phyloP scores from a whole-genome alignment of 2,797 vertebrate species.

The Muscicapa striata region DNA sequence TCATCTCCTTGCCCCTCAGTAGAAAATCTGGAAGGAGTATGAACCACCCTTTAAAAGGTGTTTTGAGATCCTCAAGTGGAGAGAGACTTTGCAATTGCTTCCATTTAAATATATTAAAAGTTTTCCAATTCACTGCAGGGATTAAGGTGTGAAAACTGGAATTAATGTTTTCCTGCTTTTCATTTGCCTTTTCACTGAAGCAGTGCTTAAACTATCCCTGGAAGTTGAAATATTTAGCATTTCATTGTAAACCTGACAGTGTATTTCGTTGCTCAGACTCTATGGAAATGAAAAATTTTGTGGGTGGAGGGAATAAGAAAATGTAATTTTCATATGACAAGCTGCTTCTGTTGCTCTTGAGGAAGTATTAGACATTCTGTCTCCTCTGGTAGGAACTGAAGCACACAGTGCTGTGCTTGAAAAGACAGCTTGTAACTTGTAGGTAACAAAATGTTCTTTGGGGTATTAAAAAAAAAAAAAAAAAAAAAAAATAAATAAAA shows the following conservation, averaged over 20 bases:
- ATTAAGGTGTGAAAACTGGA: not conserved
- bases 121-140: not conserved
- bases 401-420: slow-evolving; percentile 58
- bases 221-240: slow-evolving; percentile 8
- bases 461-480: not conserved
- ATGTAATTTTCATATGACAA: slow-evolving; percentile 32
- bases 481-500: not conserved
- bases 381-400: slow-evolving; percentile 69
- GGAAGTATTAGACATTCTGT: slow-evolving; percentile 76
- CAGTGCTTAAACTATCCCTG: not conserved
- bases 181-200: slow-evolving; percentile 13
- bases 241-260: not conserved
- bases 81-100: not conserved
- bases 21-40: not conserved
- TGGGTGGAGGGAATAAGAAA: not conserved
- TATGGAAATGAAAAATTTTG: not conserved
- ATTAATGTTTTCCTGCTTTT: slow-evolving; percentile 27
- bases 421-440: slow-evolving; percentile 74
- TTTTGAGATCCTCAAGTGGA: not conserved
- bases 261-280: slow-evolving; percentile 27
- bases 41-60: not conserved
- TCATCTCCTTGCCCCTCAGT: not conserved
- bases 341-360: slow-evolving; percentile 73
- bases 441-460: slow-evolving; percentile 78
- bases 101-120: not conserved